Evolutionary conservation across 1,140 invertebrate genomes (phyloP).

Genomic region (Drosophila pruinosa): DNA sequence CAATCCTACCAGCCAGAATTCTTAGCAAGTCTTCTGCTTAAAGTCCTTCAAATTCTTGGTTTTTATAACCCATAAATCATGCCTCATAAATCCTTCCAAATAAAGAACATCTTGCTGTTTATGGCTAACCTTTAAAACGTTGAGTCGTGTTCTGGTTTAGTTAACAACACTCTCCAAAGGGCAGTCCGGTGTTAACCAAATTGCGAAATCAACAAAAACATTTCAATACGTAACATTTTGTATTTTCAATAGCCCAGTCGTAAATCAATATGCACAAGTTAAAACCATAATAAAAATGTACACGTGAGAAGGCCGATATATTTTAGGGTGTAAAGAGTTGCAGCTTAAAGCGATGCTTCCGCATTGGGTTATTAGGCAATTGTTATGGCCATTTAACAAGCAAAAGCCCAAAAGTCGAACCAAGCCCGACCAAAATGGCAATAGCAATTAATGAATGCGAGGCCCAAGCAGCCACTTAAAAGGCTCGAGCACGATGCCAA

Average conservation of each 20-base stretch:
- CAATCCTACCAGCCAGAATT: background rate
- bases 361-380: constrained; percentile 29
- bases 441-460: constrained; percentile 65
- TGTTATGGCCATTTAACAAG: constrained; percentile 27
- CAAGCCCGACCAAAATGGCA: constrained; percentile 53
- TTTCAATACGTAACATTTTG: background rate
- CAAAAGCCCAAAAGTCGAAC: constrained; percentile 35
- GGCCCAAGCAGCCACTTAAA: constrained; percentile 38
- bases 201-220: constrained; percentile 8
- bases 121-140: background rate
- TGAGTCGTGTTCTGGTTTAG: background rate
- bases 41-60: background rate
- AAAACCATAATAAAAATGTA: background rate
- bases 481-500: constrained; percentile 44
- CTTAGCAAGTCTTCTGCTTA: background rate
- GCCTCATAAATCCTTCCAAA: background rate
- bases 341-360: constrained; percentile 26
- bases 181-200: background rate
- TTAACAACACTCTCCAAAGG: background rate
- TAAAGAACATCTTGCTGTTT: background rate
- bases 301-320: background rate
- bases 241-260: constrained; percentile 9
- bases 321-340: background rate
- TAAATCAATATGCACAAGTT: constrained; percentile 59
- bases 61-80: background rate